These are phyloP conservation scores for Peromyscus leucopus DNA, from an alignment of 2,113 vertebrate species.

Conservation along the genomic window DNA sequence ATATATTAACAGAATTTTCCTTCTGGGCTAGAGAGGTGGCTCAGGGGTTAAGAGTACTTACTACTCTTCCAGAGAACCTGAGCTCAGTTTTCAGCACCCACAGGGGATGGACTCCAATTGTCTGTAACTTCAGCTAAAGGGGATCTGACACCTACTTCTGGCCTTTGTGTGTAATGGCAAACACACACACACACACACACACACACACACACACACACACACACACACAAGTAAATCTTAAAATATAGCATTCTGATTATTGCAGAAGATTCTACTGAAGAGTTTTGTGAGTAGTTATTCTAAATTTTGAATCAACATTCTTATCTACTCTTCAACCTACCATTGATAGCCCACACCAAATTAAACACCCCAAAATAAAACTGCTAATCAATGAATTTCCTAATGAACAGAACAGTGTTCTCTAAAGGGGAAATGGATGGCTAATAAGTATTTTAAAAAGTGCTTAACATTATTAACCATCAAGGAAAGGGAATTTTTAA, in stretches of 20 bases:
- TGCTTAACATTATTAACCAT: not conserved
- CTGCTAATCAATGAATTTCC: not conserved
- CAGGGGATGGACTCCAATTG: not conserved
- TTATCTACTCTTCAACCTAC: not conserved
- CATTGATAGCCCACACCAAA: not conserved
- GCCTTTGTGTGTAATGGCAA: not conserved
- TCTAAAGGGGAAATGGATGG: not conserved
- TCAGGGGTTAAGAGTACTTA: not conserved
- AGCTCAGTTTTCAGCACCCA: not conserved
- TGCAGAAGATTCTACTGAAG: not conserved
- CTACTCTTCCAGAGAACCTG: not conserved
- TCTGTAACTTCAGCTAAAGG: not conserved
- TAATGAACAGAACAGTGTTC: not conserved
- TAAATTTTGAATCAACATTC: not conserved
- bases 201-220: not conserved
- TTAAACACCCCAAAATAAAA: not conserved
- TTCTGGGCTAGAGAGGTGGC: no score
- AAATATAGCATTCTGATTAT: not conserved
- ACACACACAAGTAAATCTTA: not conserved
- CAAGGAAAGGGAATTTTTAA: not conserved
- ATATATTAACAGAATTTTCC: not conserved
- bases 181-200: not conserved
- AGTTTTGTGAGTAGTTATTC: not conserved
- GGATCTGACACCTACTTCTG: not conserved
- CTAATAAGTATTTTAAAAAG: not conserved